Evolutionary conservation across 1,140 invertebrate species (phyloP).

Genomic region (Trichonephila inaurata): DNA sequence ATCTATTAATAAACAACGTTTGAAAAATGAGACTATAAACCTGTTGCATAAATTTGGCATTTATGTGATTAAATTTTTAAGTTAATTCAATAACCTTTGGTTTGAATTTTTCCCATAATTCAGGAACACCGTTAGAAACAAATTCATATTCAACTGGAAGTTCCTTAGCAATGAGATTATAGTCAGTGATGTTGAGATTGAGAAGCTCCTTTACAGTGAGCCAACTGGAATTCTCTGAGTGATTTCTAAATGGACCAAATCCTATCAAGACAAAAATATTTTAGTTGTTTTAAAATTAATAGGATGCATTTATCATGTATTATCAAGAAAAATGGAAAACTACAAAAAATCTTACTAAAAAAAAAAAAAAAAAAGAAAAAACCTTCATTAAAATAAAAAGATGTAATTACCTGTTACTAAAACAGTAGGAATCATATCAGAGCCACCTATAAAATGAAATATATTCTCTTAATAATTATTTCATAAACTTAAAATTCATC

Average conservation of each 20-base stretch:
- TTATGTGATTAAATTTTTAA: not conserved
- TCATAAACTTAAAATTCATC: not conserved
- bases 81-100: conserved; percentile 82
- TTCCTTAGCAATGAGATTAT: conserved; percentile 83
- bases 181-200: conserved; percentile 57
- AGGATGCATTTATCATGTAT: not conserved
- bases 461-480: not conserved
- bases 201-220: conserved; percentile 65
- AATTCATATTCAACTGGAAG: conserved; percentile 86
- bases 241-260: conserved; percentile 73
- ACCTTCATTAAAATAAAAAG: not conserved
- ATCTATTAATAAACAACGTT: no score
- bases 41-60: not conserved
- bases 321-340: no score
- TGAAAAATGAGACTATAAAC: no score
- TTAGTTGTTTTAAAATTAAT: not conserved
- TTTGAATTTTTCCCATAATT: conserved; percentile 84
- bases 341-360: not conserved
- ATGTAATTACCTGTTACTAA: conserved; percentile 19
- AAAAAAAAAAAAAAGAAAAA: no score
- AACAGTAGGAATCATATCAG: conserved; percentile 6
- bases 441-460: conserved; percentile 34
- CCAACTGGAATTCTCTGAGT: conserved; percentile 73
- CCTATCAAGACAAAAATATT: conserved; percentile 21
- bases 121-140: conserved; percentile 83